Conservation (phyloP, 37 sponge, comb jelly and placozoan species). For the Geodia barretti region DNA sequence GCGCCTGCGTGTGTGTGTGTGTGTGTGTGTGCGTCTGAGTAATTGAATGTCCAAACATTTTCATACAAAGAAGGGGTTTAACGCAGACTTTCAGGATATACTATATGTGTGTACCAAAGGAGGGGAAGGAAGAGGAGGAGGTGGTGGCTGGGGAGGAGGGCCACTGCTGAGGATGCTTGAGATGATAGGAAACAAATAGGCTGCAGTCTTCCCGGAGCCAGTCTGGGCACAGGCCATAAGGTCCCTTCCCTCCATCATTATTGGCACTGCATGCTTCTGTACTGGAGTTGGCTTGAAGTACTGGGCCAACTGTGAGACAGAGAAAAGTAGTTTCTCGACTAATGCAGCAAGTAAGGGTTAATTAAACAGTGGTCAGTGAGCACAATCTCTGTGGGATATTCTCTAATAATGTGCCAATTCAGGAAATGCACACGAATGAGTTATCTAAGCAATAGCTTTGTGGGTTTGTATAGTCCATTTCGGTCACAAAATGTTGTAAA, state of each 20-base stretch:
- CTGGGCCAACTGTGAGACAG: conserved; percentile 73
- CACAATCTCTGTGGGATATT: too few relatives aligned
- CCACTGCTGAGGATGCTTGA: conserved; percentile 74
- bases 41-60: conserved; percentile 6
- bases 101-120: not conserved
- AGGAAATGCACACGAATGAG: too few relatives aligned
- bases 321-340: too few relatives aligned
- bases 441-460: too few relatives aligned
- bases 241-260: conserved; percentile 84
- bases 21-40: not conserved
- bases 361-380: too few relatives aligned
- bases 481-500: too few relatives aligned
- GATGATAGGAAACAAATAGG: conserved; percentile 95
- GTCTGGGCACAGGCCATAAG: conserved; percentile 99
- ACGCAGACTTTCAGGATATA: not conserved
- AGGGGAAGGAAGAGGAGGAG: conserved; percentile 53
- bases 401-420: too few relatives aligned
- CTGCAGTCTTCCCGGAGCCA: conserved; percentile 99
- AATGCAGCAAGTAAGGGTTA: too few relatives aligned
- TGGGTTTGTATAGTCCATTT: too few relatives aligned
- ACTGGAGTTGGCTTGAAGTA: conserved; percentile 97
- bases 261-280: conserved; percentile 96
- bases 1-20: too few relatives aligned
- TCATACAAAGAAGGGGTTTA: not conserved
- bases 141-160: conserved; percentile 47